A percentile compares a stretch with the other conserved stretches of the same genome.
Evolutionary conservation across 2,888 invertebrate species (phyloP).

Genomic region (Dasypogon diadema): DNA sequence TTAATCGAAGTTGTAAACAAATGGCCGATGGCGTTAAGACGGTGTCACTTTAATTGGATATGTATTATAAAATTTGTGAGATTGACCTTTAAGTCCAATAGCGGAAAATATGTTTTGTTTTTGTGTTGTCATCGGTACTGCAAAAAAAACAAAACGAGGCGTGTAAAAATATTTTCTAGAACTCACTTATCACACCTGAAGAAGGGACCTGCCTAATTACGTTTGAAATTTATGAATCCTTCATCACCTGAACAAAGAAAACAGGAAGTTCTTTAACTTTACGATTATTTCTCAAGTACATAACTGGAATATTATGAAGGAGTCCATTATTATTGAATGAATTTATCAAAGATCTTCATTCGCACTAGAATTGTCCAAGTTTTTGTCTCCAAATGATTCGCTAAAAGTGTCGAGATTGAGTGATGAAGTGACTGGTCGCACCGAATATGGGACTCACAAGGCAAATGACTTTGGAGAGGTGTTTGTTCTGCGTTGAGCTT

Average conservation of each 20-base stretch:
- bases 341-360: not conserved
- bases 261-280: not conserved
- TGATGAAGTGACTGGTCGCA: constrained; percentile 1
- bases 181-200: too few species aligned
- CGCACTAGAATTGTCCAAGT: not conserved
- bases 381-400: not conserved
- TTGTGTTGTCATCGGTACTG: too few species aligned
- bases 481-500: not conserved
- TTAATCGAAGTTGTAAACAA: too few species aligned
- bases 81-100: too few species aligned
- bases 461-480: not conserved
- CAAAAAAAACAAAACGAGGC: too few species aligned
- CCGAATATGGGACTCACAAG: not conserved
- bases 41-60: too few species aligned
- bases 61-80: too few species aligned
- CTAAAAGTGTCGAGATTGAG: not conserved
- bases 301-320: not conserved
- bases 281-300: not conserved
- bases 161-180: too few species aligned
- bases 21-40: too few species aligned
- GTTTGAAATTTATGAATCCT: too few species aligned
- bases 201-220: too few species aligned
- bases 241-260: not conserved
- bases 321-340: not conserved
- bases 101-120: too few species aligned